phyloP scores from a whole-genome alignment of 2,113 vertebrate species.

The Lipotes vexillifer region DNA sequence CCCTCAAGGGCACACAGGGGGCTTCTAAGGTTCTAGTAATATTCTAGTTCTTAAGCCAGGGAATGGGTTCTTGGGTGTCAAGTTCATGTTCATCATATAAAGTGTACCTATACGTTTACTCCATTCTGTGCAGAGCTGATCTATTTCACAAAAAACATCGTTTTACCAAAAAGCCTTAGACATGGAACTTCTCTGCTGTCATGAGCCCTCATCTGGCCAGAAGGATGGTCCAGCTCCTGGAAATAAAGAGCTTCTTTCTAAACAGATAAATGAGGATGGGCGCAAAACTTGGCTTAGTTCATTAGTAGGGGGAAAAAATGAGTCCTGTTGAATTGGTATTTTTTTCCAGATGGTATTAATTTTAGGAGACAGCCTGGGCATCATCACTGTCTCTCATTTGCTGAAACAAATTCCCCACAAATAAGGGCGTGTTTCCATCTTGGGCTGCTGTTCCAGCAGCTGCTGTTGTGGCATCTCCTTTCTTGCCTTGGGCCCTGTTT shows the following conservation, averaged over 20 bases:
- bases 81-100: neutral
- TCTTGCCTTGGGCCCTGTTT: neutral
- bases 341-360: constrained; percentile 47
- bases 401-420: constrained; percentile 29
- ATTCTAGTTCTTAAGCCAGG: neutral
- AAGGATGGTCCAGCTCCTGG: neutral
- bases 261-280: neutral
- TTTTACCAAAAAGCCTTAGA: neutral
- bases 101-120: neutral
- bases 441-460: neutral
- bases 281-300: neutral
- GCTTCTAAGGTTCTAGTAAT: neutral
- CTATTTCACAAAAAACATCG: neutral
- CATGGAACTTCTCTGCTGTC: neutral
- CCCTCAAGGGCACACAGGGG: neutral
- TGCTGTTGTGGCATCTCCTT: neutral
- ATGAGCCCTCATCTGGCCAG: neutral
- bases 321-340: constrained; percentile 18
- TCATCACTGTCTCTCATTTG: constrained; percentile 39
- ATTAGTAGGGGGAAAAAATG: neutral
- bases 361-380: neutral
- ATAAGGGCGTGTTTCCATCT: constrained; percentile 29
- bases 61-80: neutral
- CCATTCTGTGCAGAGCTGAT: neutral
- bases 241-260: neutral